Evolutionary conservation across 92 coral and sea anemone species (phyloP).

Genomic region (Chrysogorgia sp.): DNA sequence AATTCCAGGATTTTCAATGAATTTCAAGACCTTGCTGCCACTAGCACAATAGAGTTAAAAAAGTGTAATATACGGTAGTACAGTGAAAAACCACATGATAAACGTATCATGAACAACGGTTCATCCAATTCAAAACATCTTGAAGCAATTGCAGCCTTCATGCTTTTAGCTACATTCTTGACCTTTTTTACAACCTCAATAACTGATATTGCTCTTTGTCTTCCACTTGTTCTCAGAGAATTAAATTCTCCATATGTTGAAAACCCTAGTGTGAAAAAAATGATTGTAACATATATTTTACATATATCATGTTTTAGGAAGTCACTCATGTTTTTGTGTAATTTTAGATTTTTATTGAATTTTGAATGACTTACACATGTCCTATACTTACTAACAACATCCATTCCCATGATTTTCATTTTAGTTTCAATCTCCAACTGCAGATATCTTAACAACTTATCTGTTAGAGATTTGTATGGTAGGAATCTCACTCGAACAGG

Average conservation of each 20-base stretch:
- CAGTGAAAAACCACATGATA: no score
- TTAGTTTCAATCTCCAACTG: slow-evolving; percentile 2
- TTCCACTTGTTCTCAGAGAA: slow-evolving; percentile 59
- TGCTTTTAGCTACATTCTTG: slow-evolving; percentile 31
- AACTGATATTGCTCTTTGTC: slow-evolving; percentile 45
- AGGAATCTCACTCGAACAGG: slow-evolving; percentile 2
- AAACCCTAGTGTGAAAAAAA: slow-evolving; percentile 36
- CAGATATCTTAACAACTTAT: slow-evolving; percentile 1
- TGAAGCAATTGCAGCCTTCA: not conserved
- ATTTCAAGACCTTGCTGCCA: no score
- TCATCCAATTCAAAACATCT: not conserved
- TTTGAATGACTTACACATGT: no score
- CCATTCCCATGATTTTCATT: slow-evolving; percentile 1
- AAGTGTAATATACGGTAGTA: no score
- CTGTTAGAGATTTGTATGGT: slow-evolving; percentile 12
- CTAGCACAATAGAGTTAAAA: no score
- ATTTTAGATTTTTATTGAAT: not conserved
- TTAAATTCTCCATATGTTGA: slow-evolving; percentile 64
- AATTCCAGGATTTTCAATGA: no score
- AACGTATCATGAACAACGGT: no score
- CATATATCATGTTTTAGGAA: no score
- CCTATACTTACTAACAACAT: slow-evolving; percentile 11
- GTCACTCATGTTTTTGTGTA: not conserved
- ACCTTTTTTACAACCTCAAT: slow-evolving; percentile 49
- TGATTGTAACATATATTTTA: no score